These are phyloP conservation scores for Daktulosphaira vitifoliae DNA, from an alignment of 1,140 invertebrate genomes.

Conservation along the genomic window DNA sequence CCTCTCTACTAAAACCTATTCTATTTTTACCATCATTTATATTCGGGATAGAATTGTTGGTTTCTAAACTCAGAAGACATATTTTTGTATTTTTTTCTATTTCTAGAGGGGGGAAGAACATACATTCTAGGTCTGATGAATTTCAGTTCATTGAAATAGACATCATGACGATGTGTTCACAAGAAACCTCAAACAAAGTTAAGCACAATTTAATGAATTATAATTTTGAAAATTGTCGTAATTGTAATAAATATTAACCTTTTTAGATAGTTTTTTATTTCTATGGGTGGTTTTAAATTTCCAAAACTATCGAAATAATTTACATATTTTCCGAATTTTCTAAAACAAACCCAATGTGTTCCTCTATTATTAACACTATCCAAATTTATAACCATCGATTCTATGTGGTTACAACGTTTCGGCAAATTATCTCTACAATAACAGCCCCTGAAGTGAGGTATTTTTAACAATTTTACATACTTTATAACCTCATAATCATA, in stretches of 20 bases:
- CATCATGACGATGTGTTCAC: background rate
- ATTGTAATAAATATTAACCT: constrained; percentile 9
- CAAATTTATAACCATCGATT: background rate
- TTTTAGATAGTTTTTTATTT: too few species aligned
- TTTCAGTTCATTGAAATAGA: background rate
- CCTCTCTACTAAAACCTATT: background rate
- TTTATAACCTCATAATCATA: background rate
- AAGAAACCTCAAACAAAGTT: too few species aligned
- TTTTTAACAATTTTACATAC: background rate
- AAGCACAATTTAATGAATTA: constrained; percentile 1
- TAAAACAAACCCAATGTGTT: too few species aligned
- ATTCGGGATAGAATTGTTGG: constrained; percentile 27
- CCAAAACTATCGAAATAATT: background rate
- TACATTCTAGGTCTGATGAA: background rate
- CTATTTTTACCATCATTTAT: constrained; percentile 16
- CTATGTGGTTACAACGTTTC: background rate
- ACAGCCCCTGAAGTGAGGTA: background rate
- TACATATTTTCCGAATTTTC: background rate
- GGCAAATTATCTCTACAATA: background rate
- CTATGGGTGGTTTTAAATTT: background rate
- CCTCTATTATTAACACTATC: background rate
- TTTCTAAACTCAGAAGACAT: too few species aligned
- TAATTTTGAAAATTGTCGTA: constrained; percentile 5
- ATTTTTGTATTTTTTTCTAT: background rate
- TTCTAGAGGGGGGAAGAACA: constrained; percentile 10